These are phyloP conservation scores for Drosophila grimshawi DNA, from an alignment of 1,140 invertebrate species.

Conservation along the genomic window DNA sequence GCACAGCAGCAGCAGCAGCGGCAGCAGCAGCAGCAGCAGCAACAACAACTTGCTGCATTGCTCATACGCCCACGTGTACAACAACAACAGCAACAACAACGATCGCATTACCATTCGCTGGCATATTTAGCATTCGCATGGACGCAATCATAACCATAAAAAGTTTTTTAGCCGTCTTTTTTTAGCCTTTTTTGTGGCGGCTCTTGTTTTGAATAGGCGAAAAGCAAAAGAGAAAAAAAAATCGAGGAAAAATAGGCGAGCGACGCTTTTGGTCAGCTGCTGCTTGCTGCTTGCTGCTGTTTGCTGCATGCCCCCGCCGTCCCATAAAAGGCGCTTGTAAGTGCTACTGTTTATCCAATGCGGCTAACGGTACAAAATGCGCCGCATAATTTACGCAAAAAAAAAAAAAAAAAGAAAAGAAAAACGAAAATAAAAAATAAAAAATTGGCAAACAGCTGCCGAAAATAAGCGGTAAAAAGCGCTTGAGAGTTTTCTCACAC, in stretches of 20 bases:
- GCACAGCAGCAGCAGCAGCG: constrained; percentile 43
- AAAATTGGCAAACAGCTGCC: constrained; percentile 42
- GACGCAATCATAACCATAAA: constrained; percentile 82
- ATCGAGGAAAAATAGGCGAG: constrained; percentile 12
- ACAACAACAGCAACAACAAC: constrained; percentile 25
- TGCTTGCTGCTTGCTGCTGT: constrained; percentile 7
- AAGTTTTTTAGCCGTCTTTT: constrained; percentile 55
- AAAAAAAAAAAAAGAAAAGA: constrained; percentile 13
- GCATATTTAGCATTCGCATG: constrained; percentile 80
- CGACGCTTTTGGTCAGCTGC: constrained; percentile 62
- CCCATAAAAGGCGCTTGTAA: constrained; percentile 78
- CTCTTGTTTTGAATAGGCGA: constrained; percentile 44
- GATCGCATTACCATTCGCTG: constrained; percentile 73
- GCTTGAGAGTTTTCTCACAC: constrained; percentile 1
- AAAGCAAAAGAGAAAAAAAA: background rate
- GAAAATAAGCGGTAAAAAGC: constrained; percentile 23
- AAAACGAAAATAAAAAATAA: constrained; percentile 8
- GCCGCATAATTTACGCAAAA: constrained; percentile 78
- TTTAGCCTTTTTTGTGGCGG: constrained; percentile 37
- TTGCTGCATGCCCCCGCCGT: constrained; percentile 21
- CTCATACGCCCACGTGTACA: constrained; percentile 73
- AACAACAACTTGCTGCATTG: constrained; percentile 52
- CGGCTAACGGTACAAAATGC: constrained; percentile 71
- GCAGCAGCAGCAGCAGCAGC: constrained; percentile 64
- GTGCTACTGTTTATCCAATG: constrained; percentile 76